Evolutionary conservation across 2,113 vertebrate species (phyloP).

Genomic region (Odobenus rosmarus): DNA sequence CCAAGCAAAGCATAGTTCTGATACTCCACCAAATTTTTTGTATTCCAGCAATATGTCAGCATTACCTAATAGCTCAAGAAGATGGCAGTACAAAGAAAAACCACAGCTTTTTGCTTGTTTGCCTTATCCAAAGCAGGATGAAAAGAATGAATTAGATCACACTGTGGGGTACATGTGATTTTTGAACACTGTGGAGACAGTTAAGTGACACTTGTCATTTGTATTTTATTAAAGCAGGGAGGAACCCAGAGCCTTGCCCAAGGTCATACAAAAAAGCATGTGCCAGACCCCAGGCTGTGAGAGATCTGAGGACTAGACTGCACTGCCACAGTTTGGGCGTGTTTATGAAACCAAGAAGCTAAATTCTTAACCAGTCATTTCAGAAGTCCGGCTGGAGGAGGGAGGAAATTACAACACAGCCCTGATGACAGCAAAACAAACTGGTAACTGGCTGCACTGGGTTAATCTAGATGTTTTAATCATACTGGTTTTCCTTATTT

Average conservation of each 20-base stretch:
- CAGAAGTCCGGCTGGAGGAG: not conserved
- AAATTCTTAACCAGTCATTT: constrained; percentile 69
- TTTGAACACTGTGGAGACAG: constrained; percentile 14
- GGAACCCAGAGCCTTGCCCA: constrained; percentile 3
- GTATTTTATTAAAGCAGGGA: not conserved
- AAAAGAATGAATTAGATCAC: constrained; percentile 44
- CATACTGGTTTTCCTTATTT: not conserved
- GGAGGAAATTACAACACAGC: constrained; percentile 52
- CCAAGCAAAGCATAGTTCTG: constrained; percentile 22
- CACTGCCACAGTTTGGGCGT: constrained; percentile 28
- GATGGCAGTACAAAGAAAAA: constrained; percentile 77
- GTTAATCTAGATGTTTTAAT: constrained; percentile 14
- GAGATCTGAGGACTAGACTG: not conserved
- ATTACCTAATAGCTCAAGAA: constrained; percentile 71
- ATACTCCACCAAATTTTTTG: constrained; percentile 33
- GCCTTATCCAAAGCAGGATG: constrained; percentile 34
- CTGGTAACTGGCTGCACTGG: not conserved
- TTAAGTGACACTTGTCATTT: constrained; percentile 21
- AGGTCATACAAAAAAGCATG: constrained; percentile 64
- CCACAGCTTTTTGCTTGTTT: constrained; percentile 38
- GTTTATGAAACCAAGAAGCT: constrained; percentile 65
- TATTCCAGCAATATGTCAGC: constrained; percentile 46
- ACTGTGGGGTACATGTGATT: not conserved
- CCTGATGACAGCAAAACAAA: constrained; percentile 64
- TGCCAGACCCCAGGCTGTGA: constrained; percentile 5